Conservation (phyloP, 2,797 vertebrate genomes). For the Siniperca undulata region DNA sequence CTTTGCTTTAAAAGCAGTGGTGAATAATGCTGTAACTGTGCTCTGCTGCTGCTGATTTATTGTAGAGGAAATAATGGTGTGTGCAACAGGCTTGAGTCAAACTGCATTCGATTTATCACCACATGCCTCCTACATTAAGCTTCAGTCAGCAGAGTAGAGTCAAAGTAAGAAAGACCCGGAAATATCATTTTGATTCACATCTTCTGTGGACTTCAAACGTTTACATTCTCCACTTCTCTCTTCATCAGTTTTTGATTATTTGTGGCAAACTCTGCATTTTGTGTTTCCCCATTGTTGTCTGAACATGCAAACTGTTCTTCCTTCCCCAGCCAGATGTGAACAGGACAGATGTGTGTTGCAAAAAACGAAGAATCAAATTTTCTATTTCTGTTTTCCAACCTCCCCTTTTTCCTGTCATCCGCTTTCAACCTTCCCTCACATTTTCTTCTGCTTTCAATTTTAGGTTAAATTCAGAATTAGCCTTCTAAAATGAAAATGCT, state of each 20-base stretch:
- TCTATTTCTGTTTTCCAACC: background rate
- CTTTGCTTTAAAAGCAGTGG: background rate
- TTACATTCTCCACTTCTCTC: slow-evolving; percentile 6
- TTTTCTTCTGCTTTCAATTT: slow-evolving; percentile 14
- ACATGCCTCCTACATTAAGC: slow-evolving; percentile 34
- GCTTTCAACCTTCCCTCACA: background rate
- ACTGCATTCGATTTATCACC: slow-evolving; percentile 34
- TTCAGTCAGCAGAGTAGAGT: slow-evolving; percentile 29
- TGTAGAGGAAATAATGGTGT: slow-evolving; percentile 41
- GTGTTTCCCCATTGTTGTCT: background rate
- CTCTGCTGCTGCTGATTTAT: slow-evolving; percentile 33
- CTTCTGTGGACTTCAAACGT: background rate
- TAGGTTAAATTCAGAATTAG: slow-evolving; percentile 17
- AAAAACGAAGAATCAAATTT: background rate
- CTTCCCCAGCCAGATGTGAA: background rate
- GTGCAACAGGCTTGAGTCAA: slow-evolving; percentile 45
- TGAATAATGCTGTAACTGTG: slow-evolving; percentile 35
- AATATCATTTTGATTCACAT: slow-evolving; percentile 50
- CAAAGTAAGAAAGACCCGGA: slow-evolving; percentile 15
- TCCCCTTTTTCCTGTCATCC: slow-evolving; percentile 4
- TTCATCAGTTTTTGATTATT: slow-evolving; percentile 34
- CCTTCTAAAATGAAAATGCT: background rate
- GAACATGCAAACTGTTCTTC: slow-evolving; percentile 9
- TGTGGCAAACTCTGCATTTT: slow-evolving; percentile 10
- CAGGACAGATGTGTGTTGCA: background rate